These are phyloP conservation scores for Agelaius phoeniceus DNA, from an alignment of 2,113 vertebrate species.

Conservation along the genomic window DNA sequence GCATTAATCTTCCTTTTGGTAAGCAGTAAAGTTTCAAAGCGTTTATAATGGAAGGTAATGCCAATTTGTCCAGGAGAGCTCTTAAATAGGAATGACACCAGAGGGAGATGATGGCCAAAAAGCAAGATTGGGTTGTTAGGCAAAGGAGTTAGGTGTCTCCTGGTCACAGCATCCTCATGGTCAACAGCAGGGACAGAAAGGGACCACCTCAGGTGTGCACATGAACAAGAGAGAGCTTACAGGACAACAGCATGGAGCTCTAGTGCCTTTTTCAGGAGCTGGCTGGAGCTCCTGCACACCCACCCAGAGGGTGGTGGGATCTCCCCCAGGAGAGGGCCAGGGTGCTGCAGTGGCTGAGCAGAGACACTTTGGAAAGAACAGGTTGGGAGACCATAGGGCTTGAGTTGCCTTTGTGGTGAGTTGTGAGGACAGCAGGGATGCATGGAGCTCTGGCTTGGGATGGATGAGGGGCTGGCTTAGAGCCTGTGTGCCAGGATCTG, in stretches of 20 bases:
- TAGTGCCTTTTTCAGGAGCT: neutral
- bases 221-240: neutral
- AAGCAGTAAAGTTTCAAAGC: neutral
- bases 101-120: neutral
- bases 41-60: neutral
- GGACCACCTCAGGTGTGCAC: neutral
- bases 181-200: neutral
- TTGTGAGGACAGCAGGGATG: neutral
- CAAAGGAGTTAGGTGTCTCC: neutral
- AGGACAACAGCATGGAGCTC: neutral
- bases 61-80: neutral
- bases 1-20: neutral
- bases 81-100: neutral
- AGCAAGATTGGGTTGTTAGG: neutral
- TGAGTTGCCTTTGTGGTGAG: neutral
- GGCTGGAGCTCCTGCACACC: neutral
- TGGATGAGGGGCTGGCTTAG: neutral
- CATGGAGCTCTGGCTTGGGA: neutral
- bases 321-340: neutral
- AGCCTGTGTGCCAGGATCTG: neutral
- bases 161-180: neutral
- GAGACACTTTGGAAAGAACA: neutral
- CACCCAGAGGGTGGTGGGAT: rapidly evolving
- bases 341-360: neutral
- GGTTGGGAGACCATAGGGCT: rapidly evolving